Conservation (phyloP, 2,797 vertebrate genomes). For the Borostomias antarcticus region DNA sequence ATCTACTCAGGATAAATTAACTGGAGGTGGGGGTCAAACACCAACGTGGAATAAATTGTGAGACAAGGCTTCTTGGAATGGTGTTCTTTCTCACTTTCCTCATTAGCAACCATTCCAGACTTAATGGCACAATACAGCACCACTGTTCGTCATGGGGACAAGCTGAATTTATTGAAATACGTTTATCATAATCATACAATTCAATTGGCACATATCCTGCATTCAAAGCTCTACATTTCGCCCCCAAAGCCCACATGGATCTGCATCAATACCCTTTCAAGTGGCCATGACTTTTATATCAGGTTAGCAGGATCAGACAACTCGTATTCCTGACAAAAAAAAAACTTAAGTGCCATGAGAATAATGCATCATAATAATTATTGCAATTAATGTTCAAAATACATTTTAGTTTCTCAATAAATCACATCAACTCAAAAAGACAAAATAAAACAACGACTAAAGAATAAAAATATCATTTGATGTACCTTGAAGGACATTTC, state of each 20-base stretch:
- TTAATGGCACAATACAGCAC: slow-evolving; percentile 16
- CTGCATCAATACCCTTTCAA: not conserved
- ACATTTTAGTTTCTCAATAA: slow-evolving; percentile 49
- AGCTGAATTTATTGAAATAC: slow-evolving; percentile 53
- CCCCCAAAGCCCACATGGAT: slow-evolving; percentile 8
- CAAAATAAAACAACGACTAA: slow-evolving; percentile 40
- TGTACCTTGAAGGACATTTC: slow-evolving; percentile 18
- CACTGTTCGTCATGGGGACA: slow-evolving; percentile 14
- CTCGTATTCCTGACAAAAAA: not conserved
- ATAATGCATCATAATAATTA: slow-evolving; percentile 22
- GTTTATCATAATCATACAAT: slow-evolving; percentile 14
- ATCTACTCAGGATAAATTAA: too few relatives aligned
- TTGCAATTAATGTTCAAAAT: slow-evolving; percentile 33
- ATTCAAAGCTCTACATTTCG: slow-evolving; percentile 7
- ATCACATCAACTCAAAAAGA: slow-evolving; percentile 43
- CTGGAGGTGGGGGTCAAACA: not conserved
- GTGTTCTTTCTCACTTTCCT: not conserved
- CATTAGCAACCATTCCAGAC: not conserved
- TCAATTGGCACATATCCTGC: slow-evolving; percentile 23
- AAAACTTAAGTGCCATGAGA: slow-evolving; percentile 4
- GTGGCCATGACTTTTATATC: not conserved
- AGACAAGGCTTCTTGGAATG: not conserved
- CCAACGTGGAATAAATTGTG: not conserved
- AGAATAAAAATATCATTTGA: slow-evolving; percentile 36
- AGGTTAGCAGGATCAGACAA: not conserved